Base-by-base conservation (phyloP, 1,140 invertebrate genomes). In the Danaus plexippus region DNA sequence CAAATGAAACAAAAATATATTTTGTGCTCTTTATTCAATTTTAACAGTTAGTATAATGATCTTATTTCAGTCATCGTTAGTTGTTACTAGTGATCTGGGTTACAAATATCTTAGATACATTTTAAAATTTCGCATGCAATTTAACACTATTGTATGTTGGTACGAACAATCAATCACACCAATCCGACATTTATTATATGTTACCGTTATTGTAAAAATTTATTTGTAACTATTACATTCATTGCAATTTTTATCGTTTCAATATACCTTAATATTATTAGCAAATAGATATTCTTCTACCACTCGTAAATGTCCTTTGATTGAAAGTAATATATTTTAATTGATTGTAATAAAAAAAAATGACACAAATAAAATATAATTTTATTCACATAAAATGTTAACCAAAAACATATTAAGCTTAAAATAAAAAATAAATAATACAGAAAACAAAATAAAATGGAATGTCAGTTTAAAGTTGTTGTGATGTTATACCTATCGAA, bases 1-100 rank as follows among this genome's bases (percentile, higher is more conserved):
- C 42, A 54, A 77, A 79, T 75, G 62, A 80, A 79, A 80, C 69
- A 64, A 63, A 40, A 11, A 10, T 12, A 73, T 78, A 80, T 85
- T 85, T 85, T 85, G 82, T 85, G 82, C 82, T 71, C 71, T 85
- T 83, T 85, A 85, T 83, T 85, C 70, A 85, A 81, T 81, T 78
- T 78, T 83, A 85, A 85, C 82, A 85, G 80, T 85, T 85, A 79
- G 78, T 71, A 75, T 78, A 77, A 81, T 75, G 81, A 74, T 81
- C 78, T 85, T 81, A 81, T 72, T 76, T 83, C 82, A 85, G 82
- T 85, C 82, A 77, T 83, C 72, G 73, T 85, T 75, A 80, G 68
- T 78, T 79, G 69, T 73, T 73, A 68, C 67, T 64, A 65, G 67
- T 67, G 58, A 66, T 65, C 62, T 64, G 58, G 53, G 70, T 50